Base-by-base conservation (phyloP, 1,140 invertebrate species). In the Caenorhabditis latens region DNA sequence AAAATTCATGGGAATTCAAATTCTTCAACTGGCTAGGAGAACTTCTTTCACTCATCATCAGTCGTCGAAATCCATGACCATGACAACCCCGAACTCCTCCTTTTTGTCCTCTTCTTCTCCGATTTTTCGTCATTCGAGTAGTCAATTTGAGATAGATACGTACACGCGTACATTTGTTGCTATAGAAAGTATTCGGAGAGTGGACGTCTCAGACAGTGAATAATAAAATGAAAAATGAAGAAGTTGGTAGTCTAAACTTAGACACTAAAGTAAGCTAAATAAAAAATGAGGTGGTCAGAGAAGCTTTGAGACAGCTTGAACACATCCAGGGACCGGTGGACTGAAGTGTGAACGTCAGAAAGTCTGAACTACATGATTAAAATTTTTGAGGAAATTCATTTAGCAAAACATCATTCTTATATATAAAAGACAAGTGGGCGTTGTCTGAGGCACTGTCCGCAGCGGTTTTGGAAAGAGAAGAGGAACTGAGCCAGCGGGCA, bases 1-100 rank as follows among this genome's bases (percentile, higher is more conserved):
- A 53, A 9, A 16, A 53, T 14, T 8, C 16, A 11, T 3, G 11
- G 50, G 50, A 53, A 11, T 16, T 11, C 5, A 11, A 53, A 53
- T 53, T 53, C 65, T 40, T 71, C 40, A 65, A 32, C 13, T 40
- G 50, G 24, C 16, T 46, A 6, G 11, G 24, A 79, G n/a, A 79
- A 50, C 71, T 79, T 79, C 71, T 79, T 79, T 79, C 71, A 79
- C 71, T 79, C 71, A 79, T 79, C 71, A 79, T 50, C 46, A 79
- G 71, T 42, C 71, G 46, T 79, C 71, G 50, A 79, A 79, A 79
- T 50, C 46, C 71, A 79, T 58, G 57, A 19, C n/a, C 57, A 58
- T 53, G 71, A 79, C 71, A 79, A 79, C 71, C 71, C 42, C 40
- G 14, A 53, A 43, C 65, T 46, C 65, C 42, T 46, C 16, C 71